Evolutionary conservation across 2,113 vertebrate genomes (phyloP).

Genomic region (Cheirogaleus medius): DNA sequence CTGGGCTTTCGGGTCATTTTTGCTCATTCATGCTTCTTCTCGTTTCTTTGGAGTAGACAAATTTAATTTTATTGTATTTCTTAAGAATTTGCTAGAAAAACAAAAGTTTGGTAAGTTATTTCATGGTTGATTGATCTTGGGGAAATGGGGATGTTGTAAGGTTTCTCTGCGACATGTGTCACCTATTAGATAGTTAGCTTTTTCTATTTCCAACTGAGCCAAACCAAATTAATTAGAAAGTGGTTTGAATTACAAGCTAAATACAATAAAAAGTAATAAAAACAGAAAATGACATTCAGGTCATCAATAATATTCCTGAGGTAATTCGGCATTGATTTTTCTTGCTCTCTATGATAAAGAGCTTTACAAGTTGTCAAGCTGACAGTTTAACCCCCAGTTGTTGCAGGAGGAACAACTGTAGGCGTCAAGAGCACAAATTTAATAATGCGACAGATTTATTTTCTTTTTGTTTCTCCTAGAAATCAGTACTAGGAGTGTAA

Average conservation of each 20-base stretch:
- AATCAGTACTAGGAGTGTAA: background rate
- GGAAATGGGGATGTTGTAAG: conserved; percentile 89
- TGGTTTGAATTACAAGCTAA: conserved; percentile 93
- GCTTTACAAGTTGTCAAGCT: conserved; percentile 88
- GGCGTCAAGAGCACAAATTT: conserved; percentile 21
- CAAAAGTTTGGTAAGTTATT: conserved; percentile 90
- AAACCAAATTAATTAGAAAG: conserved; percentile 93
- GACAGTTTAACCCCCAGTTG: conserved; percentile 86
- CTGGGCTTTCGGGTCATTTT: conserved; percentile 78
- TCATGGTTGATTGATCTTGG: conserved; percentile 86
- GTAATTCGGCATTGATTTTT: conserved; percentile 93
- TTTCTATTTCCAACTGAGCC: conserved; percentile 86
- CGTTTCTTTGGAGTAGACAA: conserved; percentile 87
- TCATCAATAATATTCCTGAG: conserved; percentile 91
- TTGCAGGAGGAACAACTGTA: conserved; percentile 30
- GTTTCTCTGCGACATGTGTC: conserved; percentile 87
- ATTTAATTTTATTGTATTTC: conserved; percentile 94
- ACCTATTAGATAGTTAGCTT: conserved; percentile 88
- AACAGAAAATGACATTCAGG: conserved; percentile 89
- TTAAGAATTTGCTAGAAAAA: conserved; percentile 92
- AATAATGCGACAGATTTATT: conserved; percentile 51
- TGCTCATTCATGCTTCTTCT: conserved; percentile 77
- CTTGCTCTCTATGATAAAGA: conserved; percentile 87
- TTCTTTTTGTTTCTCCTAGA: conserved; percentile 42
- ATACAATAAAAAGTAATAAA: conserved; percentile 92